Evolutionary conservation across 1,140 invertebrate genomes (phyloP).

Genomic region (Zaprionus tsacasi): DNA sequence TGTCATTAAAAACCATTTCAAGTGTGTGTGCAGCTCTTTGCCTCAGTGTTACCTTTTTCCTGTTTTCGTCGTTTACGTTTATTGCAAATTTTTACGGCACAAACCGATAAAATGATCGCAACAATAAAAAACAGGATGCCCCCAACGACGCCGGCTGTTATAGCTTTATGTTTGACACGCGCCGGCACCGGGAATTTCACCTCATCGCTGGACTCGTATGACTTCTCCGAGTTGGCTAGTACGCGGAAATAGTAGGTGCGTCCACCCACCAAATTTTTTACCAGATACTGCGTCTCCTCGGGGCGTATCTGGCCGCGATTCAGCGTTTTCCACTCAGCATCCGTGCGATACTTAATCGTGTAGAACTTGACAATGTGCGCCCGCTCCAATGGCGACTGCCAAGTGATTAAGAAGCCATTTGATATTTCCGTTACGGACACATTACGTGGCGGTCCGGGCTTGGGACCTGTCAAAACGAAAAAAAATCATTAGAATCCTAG

Average conservation of each 20-base stretch:
- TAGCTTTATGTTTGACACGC: slow-evolving; percentile 95
- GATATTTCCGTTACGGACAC: slow-evolving; percentile 93
- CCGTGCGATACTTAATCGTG: slow-evolving; percentile 95
- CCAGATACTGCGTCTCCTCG: slow-evolving; percentile 94
- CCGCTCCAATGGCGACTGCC: slow-evolving; percentile 92
- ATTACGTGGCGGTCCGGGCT: slow-evolving; percentile 94
- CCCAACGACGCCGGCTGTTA: slow-evolving; percentile 96
- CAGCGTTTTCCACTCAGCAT: slow-evolving; percentile 93
- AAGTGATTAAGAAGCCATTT: slow-evolving; percentile 94
- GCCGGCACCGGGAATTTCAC: slow-evolving; percentile 94
- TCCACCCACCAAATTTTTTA: slow-evolving; percentile 95
- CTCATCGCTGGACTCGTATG: slow-evolving; percentile 92
- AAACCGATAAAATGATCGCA: slow-evolving; percentile 97
- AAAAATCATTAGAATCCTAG: slow-evolving; percentile 33
- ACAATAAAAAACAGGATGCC: slow-evolving; percentile 98
- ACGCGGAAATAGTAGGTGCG: slow-evolving; percentile 96
- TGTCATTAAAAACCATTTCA: slow-evolving; percentile 80
- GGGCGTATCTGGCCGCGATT: slow-evolving; percentile 94
- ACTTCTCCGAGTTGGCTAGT: slow-evolving; percentile 92
- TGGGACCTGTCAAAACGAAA: slow-evolving; percentile 88
- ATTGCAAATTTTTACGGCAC: slow-evolving; percentile 98
- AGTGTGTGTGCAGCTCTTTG: slow-evolving; percentile 72
- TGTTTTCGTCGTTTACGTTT: slow-evolving; percentile 97
- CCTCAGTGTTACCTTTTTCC: slow-evolving; percentile 93
- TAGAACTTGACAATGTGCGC: slow-evolving; percentile 94